Evolutionary conservation across 2,113 vertebrate species (phyloP), one percentile per base, ranked within the genome.

Genomic region (Aptenodytes patagonicus): DNA sequence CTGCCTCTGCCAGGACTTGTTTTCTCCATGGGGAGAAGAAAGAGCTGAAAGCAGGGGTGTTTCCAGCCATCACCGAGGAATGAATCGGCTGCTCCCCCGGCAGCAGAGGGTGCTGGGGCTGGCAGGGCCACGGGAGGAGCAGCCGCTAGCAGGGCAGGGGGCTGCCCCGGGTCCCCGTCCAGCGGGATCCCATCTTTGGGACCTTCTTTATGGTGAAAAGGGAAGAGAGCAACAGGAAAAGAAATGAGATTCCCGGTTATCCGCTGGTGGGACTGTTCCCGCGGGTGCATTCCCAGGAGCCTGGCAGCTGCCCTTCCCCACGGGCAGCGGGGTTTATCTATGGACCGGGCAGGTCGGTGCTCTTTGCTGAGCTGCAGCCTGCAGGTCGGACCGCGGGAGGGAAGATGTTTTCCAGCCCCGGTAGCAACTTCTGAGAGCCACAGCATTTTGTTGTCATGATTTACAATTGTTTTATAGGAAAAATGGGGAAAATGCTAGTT

Each of bases 311-410:
- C 40, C 52, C 13, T 12, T 32, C 17, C 42, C 10, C 29, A 28
- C 5, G 17, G 46, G 11, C 32, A 22, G 64, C 54, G 3, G 25
- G 55, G 17, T 25, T 38, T 54, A 3, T 9, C 13, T 10, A 14
- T 2, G 34, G 65, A 6, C 9, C 2, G 6, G 79, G 79, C 26
- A 28, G n/a, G 66, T 20, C 3, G 2, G 29, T 10, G 46, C 80
- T 6, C 14, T 15, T 12, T 7, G 34, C 66, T 18, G 55, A 61
- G 68, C 19, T 3, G 6, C 38, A 15, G 61, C 42, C 25, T 16
- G 16, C 49, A 4, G 24, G 11, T 26, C 3, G 0, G 11, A 40
- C 13, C 3, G 0, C 25, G 4, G 57, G 29, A 54, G 47, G 40
- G 64, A 14, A 31, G 36, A 24, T 6, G 31, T n/a, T 71, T 65